Conservation (phyloP, 2,113 vertebrate species). For the Phaetusa simplex region DNA sequence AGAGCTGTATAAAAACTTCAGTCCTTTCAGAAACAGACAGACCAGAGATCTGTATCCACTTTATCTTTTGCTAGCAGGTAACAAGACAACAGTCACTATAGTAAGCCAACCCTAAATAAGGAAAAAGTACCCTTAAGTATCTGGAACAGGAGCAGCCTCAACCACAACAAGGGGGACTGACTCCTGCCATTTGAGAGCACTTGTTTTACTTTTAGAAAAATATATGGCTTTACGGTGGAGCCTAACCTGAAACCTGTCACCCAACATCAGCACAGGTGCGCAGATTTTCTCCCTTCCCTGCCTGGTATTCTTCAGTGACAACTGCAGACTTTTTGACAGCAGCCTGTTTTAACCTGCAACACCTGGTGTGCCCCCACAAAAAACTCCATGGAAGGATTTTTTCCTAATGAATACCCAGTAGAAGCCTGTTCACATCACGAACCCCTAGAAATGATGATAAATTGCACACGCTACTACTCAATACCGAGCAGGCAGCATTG, state of each 20-base stretch:
- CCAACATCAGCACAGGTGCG: neutral
- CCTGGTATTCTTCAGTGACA: neutral
- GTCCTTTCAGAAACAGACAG: neutral
- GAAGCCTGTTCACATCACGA: neutral
- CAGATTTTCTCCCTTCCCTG: neutral
- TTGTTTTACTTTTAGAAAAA: neutral
- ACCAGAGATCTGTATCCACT: neutral
- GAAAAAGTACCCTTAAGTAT: neutral
- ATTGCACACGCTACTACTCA: constrained; percentile 24
- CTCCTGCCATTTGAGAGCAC: neutral
- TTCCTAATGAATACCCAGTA: constrained; percentile 36
- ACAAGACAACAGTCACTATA: neutral
- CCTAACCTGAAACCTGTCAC: neutral
- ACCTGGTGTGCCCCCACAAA: neutral
- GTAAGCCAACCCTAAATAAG: neutral
- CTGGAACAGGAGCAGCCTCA: neutral
- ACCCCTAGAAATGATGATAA: constrained; percentile 14
- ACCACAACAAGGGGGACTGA: neutral
- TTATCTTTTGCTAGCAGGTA: neutral
- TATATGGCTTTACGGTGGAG: neutral
- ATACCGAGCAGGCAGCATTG: constrained; percentile 9
- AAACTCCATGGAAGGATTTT: constrained; percentile 29
- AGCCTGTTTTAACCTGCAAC: neutral
- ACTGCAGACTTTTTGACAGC: neutral
- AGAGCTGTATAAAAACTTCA: neutral